Percentiles rank a stretch among this genome's conserved stretches.
phyloP scores from a whole-genome alignment of 2,888 invertebrate genomes.

The Cephus nigrinus region DNA sequence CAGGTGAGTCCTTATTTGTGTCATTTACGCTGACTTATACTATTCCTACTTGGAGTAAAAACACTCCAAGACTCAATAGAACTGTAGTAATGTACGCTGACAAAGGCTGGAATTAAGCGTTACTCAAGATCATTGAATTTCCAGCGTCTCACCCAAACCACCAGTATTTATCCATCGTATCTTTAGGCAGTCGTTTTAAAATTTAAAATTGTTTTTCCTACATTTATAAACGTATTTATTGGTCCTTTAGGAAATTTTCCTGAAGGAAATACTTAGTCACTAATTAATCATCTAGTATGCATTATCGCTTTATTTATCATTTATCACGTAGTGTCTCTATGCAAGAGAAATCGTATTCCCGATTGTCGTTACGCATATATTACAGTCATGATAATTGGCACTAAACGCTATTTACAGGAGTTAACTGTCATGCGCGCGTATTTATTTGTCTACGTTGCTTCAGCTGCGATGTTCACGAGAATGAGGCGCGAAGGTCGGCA shows the following conservation, averaged over 20 bases:
- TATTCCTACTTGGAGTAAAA: not conserved
- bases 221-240: no score
- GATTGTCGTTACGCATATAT: slow-evolving; percentile 44
- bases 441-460: not conserved
- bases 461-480: slow-evolving; percentile 18
- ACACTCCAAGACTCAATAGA: no score
- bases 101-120: no score
- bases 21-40: not conserved
- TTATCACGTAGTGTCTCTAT: slow-evolving; percentile 25
- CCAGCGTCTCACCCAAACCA: no score
- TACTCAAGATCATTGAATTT: no score
- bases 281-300: no score
- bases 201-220: no score
- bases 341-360: slow-evolving; percentile 52
- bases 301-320: not conserved
- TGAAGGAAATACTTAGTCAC: no score
- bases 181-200: no score
- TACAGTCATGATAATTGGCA: slow-evolving; percentile 58
- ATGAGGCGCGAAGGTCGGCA: slow-evolving; percentile 26
- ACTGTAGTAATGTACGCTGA: no score
- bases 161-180: no score
- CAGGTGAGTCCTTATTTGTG: slow-evolving; percentile 71
- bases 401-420: slow-evolving; percentile 47
- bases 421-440: slow-evolving; percentile 24
- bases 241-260: no score